Evolutionary conservation across 1,140 invertebrate species (phyloP).

Genomic region (Trichomalopsis sarcophagae): DNA sequence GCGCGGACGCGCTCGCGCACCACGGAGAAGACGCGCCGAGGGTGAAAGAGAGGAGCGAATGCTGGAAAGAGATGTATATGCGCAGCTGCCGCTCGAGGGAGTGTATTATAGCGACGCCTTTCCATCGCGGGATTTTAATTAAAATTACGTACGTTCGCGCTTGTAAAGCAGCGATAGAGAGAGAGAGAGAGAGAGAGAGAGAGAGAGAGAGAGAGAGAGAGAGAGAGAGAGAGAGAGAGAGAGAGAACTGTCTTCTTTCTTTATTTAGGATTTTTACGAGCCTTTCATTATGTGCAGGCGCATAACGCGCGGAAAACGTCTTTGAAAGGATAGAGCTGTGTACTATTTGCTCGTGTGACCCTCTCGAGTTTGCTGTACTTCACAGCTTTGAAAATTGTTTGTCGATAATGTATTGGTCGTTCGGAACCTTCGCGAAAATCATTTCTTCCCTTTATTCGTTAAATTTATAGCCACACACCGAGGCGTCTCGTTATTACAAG

Average conservation of each 20-base stretch:
- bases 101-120: constrained; percentile 61
- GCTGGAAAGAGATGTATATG: constrained; percentile 48
- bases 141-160: constrained; percentile 72
- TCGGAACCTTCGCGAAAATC: too few species aligned
- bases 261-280: constrained; percentile 72
- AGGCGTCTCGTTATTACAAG: neutral
- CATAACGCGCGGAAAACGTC: constrained; percentile 25
- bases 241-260: constrained; percentile 51
- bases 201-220: too few species aligned
- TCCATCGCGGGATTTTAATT: constrained; percentile 71
- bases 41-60: constrained; percentile 47
- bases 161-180: constrained; percentile 59
- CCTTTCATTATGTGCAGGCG: constrained; percentile 67
- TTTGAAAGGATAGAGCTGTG: neutral
- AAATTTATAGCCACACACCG: neutral
- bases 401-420: too few species aligned
- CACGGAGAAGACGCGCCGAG: constrained; percentile 49
- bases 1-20: constrained; percentile 31
- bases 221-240: too few species aligned
- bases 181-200: constrained; percentile 29
- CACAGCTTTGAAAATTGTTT: too few species aligned
- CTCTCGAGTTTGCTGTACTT: too few species aligned
- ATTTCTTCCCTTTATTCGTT: neutral
- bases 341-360: too few species aligned
- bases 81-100: constrained; percentile 52